These are phyloP conservation scores for Drosophila parabipectinata DNA, from an alignment of 1,140 invertebrate species.

Conservation along the genomic window DNA sequence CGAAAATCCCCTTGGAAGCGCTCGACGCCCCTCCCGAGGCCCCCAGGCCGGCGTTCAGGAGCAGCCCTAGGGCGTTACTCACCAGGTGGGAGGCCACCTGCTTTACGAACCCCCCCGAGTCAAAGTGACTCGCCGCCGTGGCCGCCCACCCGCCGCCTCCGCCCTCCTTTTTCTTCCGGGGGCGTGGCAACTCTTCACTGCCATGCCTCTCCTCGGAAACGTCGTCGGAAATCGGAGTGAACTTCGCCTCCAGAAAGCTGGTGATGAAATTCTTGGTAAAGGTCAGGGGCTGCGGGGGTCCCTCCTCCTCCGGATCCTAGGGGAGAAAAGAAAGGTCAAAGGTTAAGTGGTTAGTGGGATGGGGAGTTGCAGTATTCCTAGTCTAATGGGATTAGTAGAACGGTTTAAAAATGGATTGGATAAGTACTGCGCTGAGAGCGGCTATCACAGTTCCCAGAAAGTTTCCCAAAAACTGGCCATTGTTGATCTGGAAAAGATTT, in stretches of 20 bases:
- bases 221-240: constrained; percentile 46
- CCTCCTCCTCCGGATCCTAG: constrained; percentile 82
- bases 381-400: constrained; percentile 46
- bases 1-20: constrained; percentile 64
- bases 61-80: constrained; percentile 67
- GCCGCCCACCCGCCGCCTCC: constrained; percentile 23
- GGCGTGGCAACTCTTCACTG: constrained; percentile 35
- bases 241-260: constrained; percentile 73
- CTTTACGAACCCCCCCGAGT: constrained; percentile 75
- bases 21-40: constrained; percentile 75
- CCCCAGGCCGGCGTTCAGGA: constrained; percentile 75
- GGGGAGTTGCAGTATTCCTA: neutral
- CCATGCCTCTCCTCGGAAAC: constrained; percentile 58
- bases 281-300: constrained; percentile 67
- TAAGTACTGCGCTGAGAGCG: constrained; percentile 83
- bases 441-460: constrained; percentile 81
- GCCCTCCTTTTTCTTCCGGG: constrained; percentile 49
- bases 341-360: neutral
- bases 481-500: constrained; percentile 66
- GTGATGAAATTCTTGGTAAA: constrained; percentile 72
- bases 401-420: constrained; percentile 33
- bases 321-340: neutral
- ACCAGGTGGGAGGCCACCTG: constrained; percentile 76
- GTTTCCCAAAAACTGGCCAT: constrained; percentile 84
- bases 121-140: constrained; percentile 44